Base-by-base conservation (phyloP, 1,140 invertebrate species). In the Drosophila rufa region DNA sequence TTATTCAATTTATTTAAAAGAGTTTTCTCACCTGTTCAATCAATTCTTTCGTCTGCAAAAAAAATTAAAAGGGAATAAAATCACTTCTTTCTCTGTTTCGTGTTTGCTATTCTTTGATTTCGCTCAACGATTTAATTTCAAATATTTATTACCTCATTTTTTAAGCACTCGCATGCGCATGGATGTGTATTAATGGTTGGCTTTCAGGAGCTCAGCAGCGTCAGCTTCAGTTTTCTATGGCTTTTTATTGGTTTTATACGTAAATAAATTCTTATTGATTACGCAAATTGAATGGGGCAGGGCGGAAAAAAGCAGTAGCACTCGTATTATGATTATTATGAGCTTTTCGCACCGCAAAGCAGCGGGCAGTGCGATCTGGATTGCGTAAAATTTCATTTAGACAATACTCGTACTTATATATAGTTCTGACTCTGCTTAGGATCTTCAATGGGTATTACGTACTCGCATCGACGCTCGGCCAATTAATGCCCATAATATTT, bases 231-330 rank as follows among this genome's bases (percentile, higher is more conserved):
- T 38, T 64, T 70, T 64, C 65, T 70, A 78, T 78, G 40, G 66
- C 22, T 62, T 58, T 79, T 79, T 70, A 79, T 79, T 59, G 53
- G 45, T 70, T 76, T 60, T 77, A 66, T 79, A 66, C 70, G 68
- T 50, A 81, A 71, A 75, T 84, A 75, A 68, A 82, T 67, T 82
- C 70, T 68, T 75, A 76, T 79, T 79, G 74, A 83, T 82, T 76
- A 76, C 76, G 78, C 69, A 79, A 79, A 80, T 80, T 68, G 62
- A 68, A 78, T 48, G 68, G 30, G 42, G 36, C 60, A 27, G 42
- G 27, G n/a, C 22, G 30, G 48, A 51, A 27, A 48, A 64, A 40
- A 43, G 60, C 43, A 19, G 30, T 66, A 42, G 42, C 12, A 33
- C 47, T 60, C n/a, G 33, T 71, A 70, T 78, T 70, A 79, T 78